Conservation (phyloP, 2,888 invertebrate genomes). For the Cryptus viduatorius region DNA sequence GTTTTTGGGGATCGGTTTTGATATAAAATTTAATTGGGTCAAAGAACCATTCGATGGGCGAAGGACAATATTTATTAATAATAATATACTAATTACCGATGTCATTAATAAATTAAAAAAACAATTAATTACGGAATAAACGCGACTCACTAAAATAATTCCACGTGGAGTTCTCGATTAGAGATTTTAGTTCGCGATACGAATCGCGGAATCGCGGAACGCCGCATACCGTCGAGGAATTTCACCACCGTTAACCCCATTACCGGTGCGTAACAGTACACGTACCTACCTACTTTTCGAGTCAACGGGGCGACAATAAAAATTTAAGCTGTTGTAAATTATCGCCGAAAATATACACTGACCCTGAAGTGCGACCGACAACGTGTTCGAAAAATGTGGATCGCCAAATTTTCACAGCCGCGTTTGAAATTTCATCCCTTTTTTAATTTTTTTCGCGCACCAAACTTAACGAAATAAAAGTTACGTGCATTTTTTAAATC, state of each 20-base stretch:
- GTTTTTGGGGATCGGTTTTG: too few species aligned
- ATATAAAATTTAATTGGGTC: too few species aligned
- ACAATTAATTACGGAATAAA: not conserved
- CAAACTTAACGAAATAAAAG: not conserved
- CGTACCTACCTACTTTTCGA: slow-evolving; percentile 44
- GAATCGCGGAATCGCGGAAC: not conserved
- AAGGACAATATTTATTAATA: too few species aligned
- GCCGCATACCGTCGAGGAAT: slow-evolving; percentile 41
- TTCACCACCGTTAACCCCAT: slow-evolving; percentile 69
- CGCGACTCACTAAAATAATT: not conserved
- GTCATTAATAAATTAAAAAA: too few species aligned
- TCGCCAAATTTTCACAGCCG: slow-evolving; percentile 5
- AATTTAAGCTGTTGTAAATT: slow-evolving; percentile 72
- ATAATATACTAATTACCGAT: too few species aligned
- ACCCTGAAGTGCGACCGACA: slow-evolving; percentile 59
- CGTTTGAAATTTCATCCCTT: slow-evolving; percentile 42
- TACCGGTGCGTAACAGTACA: slow-evolving; percentile 68
- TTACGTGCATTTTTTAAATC: not conserved
- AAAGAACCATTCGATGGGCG: too few species aligned
- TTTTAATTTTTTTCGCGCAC: not conserved
- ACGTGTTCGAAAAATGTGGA: slow-evolving; percentile 47
- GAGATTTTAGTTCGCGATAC: slow-evolving; percentile 9
- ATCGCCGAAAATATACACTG: slow-evolving; percentile 61
- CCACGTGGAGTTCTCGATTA: not conserved
- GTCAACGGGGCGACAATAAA: slow-evolving; percentile 71